Base-by-base conservation (phyloP, 2,888 invertebrate genomes). In the Cerceris ruficornis region DNA sequence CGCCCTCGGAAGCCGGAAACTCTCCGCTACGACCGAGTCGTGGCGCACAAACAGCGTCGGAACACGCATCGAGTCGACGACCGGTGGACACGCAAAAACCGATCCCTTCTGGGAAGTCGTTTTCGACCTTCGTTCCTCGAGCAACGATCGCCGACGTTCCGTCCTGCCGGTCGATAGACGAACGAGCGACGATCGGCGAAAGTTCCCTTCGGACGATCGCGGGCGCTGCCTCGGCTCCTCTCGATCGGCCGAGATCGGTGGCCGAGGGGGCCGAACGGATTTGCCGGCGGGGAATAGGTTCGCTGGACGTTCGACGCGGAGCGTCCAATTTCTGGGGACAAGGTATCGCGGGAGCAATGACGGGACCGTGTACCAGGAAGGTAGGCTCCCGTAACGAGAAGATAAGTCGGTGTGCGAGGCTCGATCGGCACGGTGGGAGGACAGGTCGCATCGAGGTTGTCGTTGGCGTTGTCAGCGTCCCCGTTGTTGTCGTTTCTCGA, bases 61-160 rank as follows among this genome's bases (percentile, higher is more conserved):
- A 86, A 84, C 91, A 91, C 89, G 90, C 90, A 89, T 80, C 84
- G 77, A 70, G 69, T 82, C 90, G 89, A 92, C 89, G 91, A 89
- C 84, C 81, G 87, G 85, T 89, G 88, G 88, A 88, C 92, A 92
- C 91, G 92, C 92, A 87, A 92, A 28, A 91, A 89, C 86, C 88
- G 86, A 90, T 89, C 87, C 87, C 85, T 89, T 88, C 88, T 82
- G 77, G 77, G 87, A 87, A 87, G 78, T 84, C 82, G 86, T 87
- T 87, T 86, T 75, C 82, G 61, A 49, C 64, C 62, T 61, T 69
- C 64, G 58, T 60, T 39, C 43, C 43, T 58, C 50, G 50, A 41
- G 46, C 15, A 8, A 14, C 54, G 14, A 50, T 13, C 17, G 42
- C 14, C 13, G 11, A n/a, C 67, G 49, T 17, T n/a, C n/a, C n/a